A percentile compares a stretch with the other conserved stretches of the same genome.
These are phyloP conservation scores for Phrynosoma platyrhinos DNA, from an alignment of 2,113 vertebrate genomes.

Conservation along the genomic window DNA sequence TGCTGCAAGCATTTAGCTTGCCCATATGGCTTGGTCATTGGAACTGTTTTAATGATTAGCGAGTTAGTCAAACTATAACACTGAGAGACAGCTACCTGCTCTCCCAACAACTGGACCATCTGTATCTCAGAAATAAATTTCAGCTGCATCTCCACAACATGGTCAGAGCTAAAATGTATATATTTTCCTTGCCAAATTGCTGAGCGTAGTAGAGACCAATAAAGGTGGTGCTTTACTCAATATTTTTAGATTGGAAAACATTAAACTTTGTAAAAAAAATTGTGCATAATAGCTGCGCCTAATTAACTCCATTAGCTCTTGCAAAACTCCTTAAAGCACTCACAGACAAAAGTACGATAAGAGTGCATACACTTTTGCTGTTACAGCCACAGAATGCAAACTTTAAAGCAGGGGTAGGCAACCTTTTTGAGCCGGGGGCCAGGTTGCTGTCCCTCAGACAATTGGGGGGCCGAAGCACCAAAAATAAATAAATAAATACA, in stretches of 20 bases:
- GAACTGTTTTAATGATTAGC: slow-evolving; percentile 79
- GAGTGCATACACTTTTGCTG: not conserved
- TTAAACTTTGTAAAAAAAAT: slow-evolving; percentile 30
- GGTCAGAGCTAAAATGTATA: slow-evolving; percentile 40
- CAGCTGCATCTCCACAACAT: slow-evolving; percentile 51
- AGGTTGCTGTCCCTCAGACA: too few relatives aligned
- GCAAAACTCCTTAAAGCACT: not conserved
- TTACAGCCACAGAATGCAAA: not conserved
- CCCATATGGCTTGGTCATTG: slow-evolving; percentile 62
- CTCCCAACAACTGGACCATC: slow-evolving; percentile 55
- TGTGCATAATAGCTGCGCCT: not conserved
- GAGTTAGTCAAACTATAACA: slow-evolving; percentile 76
- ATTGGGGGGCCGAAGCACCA: too few relatives aligned
- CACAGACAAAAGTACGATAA: too few relatives aligned
- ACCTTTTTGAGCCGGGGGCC: too few relatives aligned
- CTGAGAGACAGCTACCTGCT: slow-evolving; percentile 30
- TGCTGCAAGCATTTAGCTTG: slow-evolving; percentile 70
- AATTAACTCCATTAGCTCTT: not conserved
- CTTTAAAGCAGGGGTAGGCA: too few relatives aligned
- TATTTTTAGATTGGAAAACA: not conserved
- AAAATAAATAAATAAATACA: too few relatives aligned
- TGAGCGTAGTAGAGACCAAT: slow-evolving; percentile 29
- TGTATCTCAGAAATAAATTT: slow-evolving; percentile 61
- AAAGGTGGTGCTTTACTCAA: slow-evolving; percentile 18
- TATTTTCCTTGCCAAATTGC: slow-evolving; percentile 42